Evolutionary conservation across 2,797 vertebrate genomes (phyloP), one percentile per base, ranked within the genome.

Genomic region (Anabacerthia variegaticeps): DNA sequence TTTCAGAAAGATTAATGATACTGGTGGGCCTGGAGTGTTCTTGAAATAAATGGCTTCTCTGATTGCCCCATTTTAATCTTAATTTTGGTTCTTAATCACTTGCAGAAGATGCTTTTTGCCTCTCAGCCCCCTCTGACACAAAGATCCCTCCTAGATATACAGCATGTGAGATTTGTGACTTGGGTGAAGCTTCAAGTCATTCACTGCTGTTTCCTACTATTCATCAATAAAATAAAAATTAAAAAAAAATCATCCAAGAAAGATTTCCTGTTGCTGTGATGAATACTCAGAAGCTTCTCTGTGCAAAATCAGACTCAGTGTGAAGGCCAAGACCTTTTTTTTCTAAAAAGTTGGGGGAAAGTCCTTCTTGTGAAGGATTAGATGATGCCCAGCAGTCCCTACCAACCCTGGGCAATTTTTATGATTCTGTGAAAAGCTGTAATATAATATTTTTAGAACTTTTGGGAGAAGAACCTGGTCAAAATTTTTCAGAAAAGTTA

Each of bases 281-380:
- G 14, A 72, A 82, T 48, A 20, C 4, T 65, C 11, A 59, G 32
- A 82, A 61, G 6, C 5, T 82, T 63, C 23, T 67, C 10, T 36
- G 5, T 26, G 43, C 19, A 68, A 79, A 86, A 78, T 76, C 37
- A 67, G 30, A 36, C 37, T 41, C 9, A 10, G 6, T 12, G 17
- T 49, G 46, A 46, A 54, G 22, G 3, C 5, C 37, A 84, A 69
- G 20, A 32, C 23, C 4, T 22, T 11, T 32, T 32, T 66, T 74
- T 27, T 30, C 5, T n/a, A 18, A 46, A 27, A 48, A 34, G 4
- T 9, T 0, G 2, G 2, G 8, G 7, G 36, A 37, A 32, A 2
- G 5, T 49, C 30, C 23, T 44, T 36, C 32, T 36, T 44, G 5
- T 43, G 19, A 14, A 63, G 26, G 19, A 68, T 19, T 75, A n/a